A percentile compares a stretch with the other conserved stretches of the same genome.
Conservation (phyloP, 1,140 invertebrate genomes). For the Medauroidea extradentata region DNA sequence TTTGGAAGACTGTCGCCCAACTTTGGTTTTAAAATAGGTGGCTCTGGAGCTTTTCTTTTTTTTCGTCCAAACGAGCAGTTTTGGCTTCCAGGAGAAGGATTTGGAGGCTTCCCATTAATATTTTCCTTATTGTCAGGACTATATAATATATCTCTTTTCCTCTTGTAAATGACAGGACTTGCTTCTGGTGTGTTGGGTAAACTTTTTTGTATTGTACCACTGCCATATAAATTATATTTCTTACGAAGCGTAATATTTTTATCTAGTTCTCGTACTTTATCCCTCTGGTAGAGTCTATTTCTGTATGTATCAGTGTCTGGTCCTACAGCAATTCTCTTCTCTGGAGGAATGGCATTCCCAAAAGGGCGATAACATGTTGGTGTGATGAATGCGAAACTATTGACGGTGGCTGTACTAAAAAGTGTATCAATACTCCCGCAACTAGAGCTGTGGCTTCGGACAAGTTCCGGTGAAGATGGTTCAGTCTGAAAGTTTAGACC, state of each 20-base stretch:
- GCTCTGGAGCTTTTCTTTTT: conserved; percentile 35
- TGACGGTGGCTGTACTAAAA: conserved; percentile 63
- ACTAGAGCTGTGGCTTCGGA: conserved; percentile 38
- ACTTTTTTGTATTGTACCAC: conserved; percentile 38
- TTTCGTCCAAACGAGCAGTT: conserved; percentile 28
- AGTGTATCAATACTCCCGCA: conserved; percentile 53
- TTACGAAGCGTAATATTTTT: conserved; percentile 54
- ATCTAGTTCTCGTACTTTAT: conserved; percentile 49
- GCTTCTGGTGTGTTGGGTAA: conserved; percentile 12
- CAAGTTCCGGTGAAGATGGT: conserved; percentile 17
- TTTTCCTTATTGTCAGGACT: conserved; percentile 15
- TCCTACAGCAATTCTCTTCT: conserved; percentile 43
- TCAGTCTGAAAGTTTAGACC: conserved; percentile 11
- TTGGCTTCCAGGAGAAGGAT: conserved; percentile 12
- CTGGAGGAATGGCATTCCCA: conserved; percentile 32
- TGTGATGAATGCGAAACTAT: conserved; percentile 64
- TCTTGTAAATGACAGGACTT: not conserved
- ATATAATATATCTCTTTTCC: conserved; percentile 7
- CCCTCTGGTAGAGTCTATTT: conserved; percentile 55
- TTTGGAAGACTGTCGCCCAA: conserved; percentile 16
- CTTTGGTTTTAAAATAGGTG: conserved; percentile 19
- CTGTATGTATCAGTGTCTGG: conserved; percentile 57
- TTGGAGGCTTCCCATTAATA: conserved; percentile 8
- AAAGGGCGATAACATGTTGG: conserved; percentile 47
- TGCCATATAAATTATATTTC: conserved; percentile 57